A percentile compares a stretch with the other conserved stretches of the same genome.
Evolutionary conservation across 2,113 vertebrate genomes (phyloP).

Genomic region (Phoxinus phoxinus): DNA sequence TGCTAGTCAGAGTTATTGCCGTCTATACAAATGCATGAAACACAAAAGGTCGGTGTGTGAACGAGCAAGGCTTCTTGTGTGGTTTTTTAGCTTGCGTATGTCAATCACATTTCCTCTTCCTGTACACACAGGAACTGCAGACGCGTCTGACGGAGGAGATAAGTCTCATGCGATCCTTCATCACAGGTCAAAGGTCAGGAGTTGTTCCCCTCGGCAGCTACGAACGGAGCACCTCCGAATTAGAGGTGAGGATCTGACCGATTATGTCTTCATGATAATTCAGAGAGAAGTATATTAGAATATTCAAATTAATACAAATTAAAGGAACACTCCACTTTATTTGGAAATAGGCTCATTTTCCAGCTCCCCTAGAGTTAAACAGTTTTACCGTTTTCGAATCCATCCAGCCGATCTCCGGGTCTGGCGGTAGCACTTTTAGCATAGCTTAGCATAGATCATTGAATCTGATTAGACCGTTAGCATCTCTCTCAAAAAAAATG

Average conservation of each 20-base stretch:
- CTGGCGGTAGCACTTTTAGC: no score
- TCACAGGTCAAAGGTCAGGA: slow-evolving; percentile 79
- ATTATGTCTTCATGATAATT: neutral
- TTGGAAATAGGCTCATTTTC: no score
- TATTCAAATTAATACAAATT: neutral
- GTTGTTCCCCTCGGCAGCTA: slow-evolving; percentile 64
- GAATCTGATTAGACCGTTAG: no score
- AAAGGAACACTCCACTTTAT: no score
- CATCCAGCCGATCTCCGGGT: no score
- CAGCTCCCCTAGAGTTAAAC: no score
- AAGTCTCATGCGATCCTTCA: slow-evolving; percentile 83
- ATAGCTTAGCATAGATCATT: no score
- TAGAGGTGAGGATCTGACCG: slow-evolving; percentile 79
- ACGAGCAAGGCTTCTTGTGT: neutral
- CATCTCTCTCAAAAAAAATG: no score
- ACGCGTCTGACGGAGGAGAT: slow-evolving; percentile 87
- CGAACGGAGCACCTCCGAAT: slow-evolving; percentile 78
- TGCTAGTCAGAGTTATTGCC: neutral
- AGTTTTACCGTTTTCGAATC: no score
- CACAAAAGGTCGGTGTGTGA: neutral
- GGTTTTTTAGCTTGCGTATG: neutral
- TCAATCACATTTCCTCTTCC: slow-evolving; percentile 2
- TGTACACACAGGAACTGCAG: slow-evolving; percentile 84
- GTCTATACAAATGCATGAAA: neutral
- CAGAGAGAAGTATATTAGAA: neutral